Base-by-base conservation (phyloP, 2,888 invertebrate species). In the Drosophila austrosaltans region DNA sequence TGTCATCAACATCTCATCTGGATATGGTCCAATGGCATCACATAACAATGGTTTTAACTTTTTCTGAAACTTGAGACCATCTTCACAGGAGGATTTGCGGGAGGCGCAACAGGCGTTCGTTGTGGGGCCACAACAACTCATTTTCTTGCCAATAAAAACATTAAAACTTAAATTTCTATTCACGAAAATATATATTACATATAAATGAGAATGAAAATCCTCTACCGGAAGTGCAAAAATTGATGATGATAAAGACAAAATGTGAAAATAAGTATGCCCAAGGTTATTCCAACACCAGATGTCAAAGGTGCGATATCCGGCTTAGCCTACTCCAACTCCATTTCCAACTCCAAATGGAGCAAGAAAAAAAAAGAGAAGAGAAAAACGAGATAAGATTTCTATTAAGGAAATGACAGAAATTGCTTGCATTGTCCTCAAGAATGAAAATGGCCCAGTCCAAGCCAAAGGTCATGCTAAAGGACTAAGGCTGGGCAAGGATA, bases 391-490 rank as follows among this genome's bases (percentile, higher is more conserved):
- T 91, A 92, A 91, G 87, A 91, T 89, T 91, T 91, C 92, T 91
- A 91, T 91, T 91, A 91, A 91, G 91, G 89, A 92, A 92, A 92
- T 91, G 91, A 91, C 90, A 84, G 89, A 90, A 91, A 91, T 91
- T 90, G 87, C 90, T 79, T 72, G 80, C 81, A 86, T 91, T 91
- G 88, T 83, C 70, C 72, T 63, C 7, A 66, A 60, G 66, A 30
- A 42, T 63, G 60, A 39, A 54, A 58, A 48, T 48, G 44, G 44
- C 44, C 44, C 8, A 54, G 20, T 16, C 22, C 12, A 42, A 53
- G 66, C 56, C 71, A 75, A 66, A 87, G 79, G 77, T 76, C 75
- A 10, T 25, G 4, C 48, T 36, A 36, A 36, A 36, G 36, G 60
- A 58, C 36, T 39, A 39, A 56, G 44, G 39, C 60, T 65, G 72